Conservation (phyloP, 2,113 vertebrate genomes). For the Oenanthe melanoleuca region DNA sequence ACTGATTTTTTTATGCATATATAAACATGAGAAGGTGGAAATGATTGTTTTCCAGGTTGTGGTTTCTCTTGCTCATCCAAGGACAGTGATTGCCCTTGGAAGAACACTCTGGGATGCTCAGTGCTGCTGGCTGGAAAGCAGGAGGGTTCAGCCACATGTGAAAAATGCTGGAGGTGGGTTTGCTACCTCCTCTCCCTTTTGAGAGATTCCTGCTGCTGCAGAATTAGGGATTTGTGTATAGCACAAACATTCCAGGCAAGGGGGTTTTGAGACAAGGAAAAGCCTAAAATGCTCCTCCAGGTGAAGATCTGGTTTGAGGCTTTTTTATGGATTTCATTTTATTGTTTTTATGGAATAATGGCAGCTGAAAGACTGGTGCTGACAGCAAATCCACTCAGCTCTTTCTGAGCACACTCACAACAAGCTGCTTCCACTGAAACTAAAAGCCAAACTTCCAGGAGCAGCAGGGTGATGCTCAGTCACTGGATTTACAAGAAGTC, state of each 20-base stretch:
- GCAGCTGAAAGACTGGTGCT: neutral
- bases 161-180: neutral
- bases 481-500: neutral
- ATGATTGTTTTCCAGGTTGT: conserved; percentile 11
- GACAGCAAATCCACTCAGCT: neutral
- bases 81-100: neutral
- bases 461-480: neutral
- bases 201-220: neutral
- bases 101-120: neutral
- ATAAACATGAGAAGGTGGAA: conserved; percentile 5
- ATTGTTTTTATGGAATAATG: neutral
- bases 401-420: neutral
- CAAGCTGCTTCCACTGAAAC: neutral
- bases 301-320: neutral
- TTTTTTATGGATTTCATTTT: neutral
- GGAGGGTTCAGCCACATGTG: neutral
- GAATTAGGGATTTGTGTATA: neutral
- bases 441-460: neutral
- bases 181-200: neutral
- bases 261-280: neutral
- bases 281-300: neutral
- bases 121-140: neutral
- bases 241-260: no score
- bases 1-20: neutral
- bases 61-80: conserved; percentile 38